Base-by-base conservation (phyloP, 2,113 vertebrate species). In the Canis aureus region DNA sequence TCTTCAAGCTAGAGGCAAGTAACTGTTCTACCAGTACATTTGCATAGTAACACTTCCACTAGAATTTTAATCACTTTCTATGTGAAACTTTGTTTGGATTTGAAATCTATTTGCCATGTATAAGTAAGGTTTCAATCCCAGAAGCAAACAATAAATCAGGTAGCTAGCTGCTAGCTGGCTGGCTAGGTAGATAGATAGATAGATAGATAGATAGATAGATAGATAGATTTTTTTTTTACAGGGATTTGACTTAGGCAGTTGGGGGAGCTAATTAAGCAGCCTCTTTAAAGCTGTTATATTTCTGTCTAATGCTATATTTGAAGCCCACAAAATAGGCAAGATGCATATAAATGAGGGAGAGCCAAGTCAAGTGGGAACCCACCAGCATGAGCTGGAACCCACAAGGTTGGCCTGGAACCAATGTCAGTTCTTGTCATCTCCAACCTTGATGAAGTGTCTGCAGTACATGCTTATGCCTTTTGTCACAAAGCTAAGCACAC, bases 61-160 rank as follows among this genome's bases (percentile, higher is more conserved):
- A 66, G 57, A 81, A 62, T 86, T 76, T 69, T 53, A 84, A 84
- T 49, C 22, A 90, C 49, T 53, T 8, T 25, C 49, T 80, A 32
- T 87, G 43, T 87, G 60, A 87, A 74, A 59, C 62, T 71, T 64
- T 67, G 32, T 86, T 96, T 80, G 49, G 71, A 91, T n/a, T 91
- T 88, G 67, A 91, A 94, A 86, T 87, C 66, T 60, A 53, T 73
- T 78, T 79, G 38, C 27, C 80, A n/a, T 91, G 49, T 88, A n/a
- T 49, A 88, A 66, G 64, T 80, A 22, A 91, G 62, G 16, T 35
- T 79, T 91, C 32, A 49, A 27, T 91, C 25, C 43, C 62, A 95
- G 53, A 66, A 71, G 67, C 11, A 83, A 66, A 35, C 57, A 89
- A 22, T 57, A 38, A 59, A 69, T 87, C 8, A 89, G 55, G 60